Base-by-base conservation (phyloP, 2,113 vertebrate species). In the Cyanistes caeruleus region DNA sequence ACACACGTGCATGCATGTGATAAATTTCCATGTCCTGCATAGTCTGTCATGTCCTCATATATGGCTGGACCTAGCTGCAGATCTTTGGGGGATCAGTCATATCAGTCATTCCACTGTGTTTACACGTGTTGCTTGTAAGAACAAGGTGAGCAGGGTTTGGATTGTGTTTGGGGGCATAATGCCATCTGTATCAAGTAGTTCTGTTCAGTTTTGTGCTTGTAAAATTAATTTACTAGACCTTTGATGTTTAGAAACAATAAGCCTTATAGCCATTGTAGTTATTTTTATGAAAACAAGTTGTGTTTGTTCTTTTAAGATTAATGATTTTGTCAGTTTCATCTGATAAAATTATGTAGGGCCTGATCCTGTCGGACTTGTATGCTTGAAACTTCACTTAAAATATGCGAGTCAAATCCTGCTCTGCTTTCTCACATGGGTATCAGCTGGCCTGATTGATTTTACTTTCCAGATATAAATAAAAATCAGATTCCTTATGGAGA, bases 401-500 rank as follows among this genome's bases (percentile, higher is more conserved):
- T 81, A 46, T 76, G 15, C 67, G 31, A 91, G 63, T 60, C 56
- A 70, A 88, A 76, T 88, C 65, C 67, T 89, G 84, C 82, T 90
- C 24, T 52, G 23, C 16, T 81, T 84, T 80, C 79, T 93, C 63
- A 93, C 62, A 27, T 67, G 80, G 69, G 51, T 84, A 75, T 95
- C 74, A 87, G 43, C 93, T 88, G 56, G 76, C 79, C 64, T 72
- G 80, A 94, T 95, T 78, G 76, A 95, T 92, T 91, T 97, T 91
- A 73, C 72, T 93, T 87, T 44, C 70, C 27, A 43, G 64, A 84
- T 93, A 88, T 89, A 94, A 96, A 95, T 94, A 95, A 92, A 55
- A 76, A 90, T 74, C 72, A 94, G 94, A 93, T 94, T 97, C 72
- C 77, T 93, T 91, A 89, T 68, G 69, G 79, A 79, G 95, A 97